Base-by-base conservation (phyloP, 2,113 vertebrate species). In the Hippocampus zosterae region DNA sequence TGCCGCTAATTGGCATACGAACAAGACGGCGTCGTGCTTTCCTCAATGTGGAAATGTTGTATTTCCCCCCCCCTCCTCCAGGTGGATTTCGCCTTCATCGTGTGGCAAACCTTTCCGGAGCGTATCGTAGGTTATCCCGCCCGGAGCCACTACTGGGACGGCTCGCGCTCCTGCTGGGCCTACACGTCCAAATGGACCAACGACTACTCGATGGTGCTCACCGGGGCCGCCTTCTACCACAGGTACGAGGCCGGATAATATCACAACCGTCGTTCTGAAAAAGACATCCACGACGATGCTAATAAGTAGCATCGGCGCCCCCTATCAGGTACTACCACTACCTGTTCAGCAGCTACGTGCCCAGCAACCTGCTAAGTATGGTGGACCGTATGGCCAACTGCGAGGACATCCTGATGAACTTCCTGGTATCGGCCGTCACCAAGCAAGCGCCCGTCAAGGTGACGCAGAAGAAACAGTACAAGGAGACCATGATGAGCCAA, bases 171-270 rank as follows among this genome's bases (percentile, higher is more conserved):
- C 11, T 88, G 91, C 55, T 93, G 92, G 92, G 91, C 91, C 62
- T 93, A 93, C 87, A 93, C 92, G 8, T 93, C 92, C 53, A 93
- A 93, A 74, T 93, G 92, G 92, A 93, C 92, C 68, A 93, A 93
- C 23, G 91, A 93, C 59, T 93, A 92, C 87, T 93, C 92, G 67
- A 93, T 93, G 92, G 92, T 93, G 65, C 90, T 93, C 0, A 93
- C 92, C 9, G 92, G 92, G 50, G 92, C 92, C 2, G 91, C 92
- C 5, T 93, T 93, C 83, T 92, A 92, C 83, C 92, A 93, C 91
- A 92, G 91, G 92, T 91, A 85, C 5, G 25, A 33, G 2, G 19
- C 21, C 9, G 18, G 9, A 9, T 13, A 13, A 19, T 46, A 13
- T 46, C 11, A 4, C 44, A 44, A 11, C 42, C 11, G 11, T 46